Percentiles rank a stretch among this genome's conserved stretches.
Conservation (phyloP, 2,113 vertebrate genomes). For the Falco punctatus region DNA sequence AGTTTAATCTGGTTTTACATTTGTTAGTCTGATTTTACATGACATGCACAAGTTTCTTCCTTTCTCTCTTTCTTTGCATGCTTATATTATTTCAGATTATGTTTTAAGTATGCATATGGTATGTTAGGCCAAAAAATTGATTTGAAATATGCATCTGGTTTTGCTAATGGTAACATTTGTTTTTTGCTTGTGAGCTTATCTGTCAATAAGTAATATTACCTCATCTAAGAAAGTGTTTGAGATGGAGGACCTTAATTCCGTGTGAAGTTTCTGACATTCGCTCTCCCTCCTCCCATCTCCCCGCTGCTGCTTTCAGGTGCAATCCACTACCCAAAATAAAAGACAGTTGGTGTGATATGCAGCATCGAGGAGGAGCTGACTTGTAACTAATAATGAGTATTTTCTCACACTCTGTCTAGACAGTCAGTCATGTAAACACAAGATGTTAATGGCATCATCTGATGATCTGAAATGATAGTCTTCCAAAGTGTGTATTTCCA, state of each 20-base stretch:
- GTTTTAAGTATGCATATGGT: not conserved
- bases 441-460: slow-evolving; percentile 23
- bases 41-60: not conserved
- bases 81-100: not conserved
- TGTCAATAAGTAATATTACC: not conserved
- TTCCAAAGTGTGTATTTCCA: not conserved
- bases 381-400: not conserved
- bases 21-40: not conserved
- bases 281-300: not conserved
- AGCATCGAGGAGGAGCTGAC: not conserved
- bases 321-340: not conserved
- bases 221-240: not conserved
- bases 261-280: not conserved
- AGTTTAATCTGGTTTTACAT: not conserved
- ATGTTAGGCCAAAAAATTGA: not conserved
- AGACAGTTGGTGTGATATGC: not conserved
- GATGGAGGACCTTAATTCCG: not conserved
- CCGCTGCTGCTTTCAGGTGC: not conserved
- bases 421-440: slow-evolving; percentile 35
- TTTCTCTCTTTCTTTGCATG: not conserved
- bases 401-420: slow-evolving; percentile 30
- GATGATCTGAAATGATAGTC: slow-evolving; percentile 24
- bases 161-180: not conserved
- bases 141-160: not conserved
- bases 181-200: not conserved